Base-by-base conservation (phyloP, 2,888 invertebrate genomes). In the Andrena chrysosceles region DNA sequence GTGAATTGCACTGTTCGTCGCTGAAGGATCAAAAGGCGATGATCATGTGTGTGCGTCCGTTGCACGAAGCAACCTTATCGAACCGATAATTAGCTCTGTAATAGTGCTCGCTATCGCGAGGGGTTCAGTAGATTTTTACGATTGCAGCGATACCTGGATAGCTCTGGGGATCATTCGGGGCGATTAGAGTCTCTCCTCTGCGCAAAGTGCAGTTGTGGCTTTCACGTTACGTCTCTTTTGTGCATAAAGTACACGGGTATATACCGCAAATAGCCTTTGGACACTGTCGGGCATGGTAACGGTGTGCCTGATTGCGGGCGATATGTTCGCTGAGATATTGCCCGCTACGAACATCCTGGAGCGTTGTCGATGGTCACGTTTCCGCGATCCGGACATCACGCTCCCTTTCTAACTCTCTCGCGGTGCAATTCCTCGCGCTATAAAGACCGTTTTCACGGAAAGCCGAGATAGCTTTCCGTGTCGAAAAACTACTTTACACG, bases 291-390 rank as follows among this genome's bases (percentile, higher is more conserved):
- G 79, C 77, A 84, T 76, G 64, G 81, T 86, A 87, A 87, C 87
- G 88, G 86, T 86, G 84, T 85, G 88, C 86, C 85, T 87, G 87
- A 87, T 87, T 87, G 88, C 85, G 86, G 83, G 79, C 88, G 87
- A 88, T 88, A 87, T 86, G 81, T 81, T 87, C 88, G 76, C 78
- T 56, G 82, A 87, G 87, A 87, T 87, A 87, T 85, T 80, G 85
- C 85, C 78, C 54, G 83, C 67, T 83, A 85, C 81, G 86, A 86
- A 80, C 86, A 87, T 86, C 87, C 88, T 82, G 83, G 81, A 88
- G 86, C 88, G 86, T 87, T 86, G 81, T 86, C 88, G 88, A 87
- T 88, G 88, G 86, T 88, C 86, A 87, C 88, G 87, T 87, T 88
- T 86, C 86, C 88, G 86, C 86, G 85, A 87, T 87, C 87, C 84